Evolutionary conservation across 2,888 invertebrate genomes (phyloP).

Genomic region (Colletes collaris): DNA sequence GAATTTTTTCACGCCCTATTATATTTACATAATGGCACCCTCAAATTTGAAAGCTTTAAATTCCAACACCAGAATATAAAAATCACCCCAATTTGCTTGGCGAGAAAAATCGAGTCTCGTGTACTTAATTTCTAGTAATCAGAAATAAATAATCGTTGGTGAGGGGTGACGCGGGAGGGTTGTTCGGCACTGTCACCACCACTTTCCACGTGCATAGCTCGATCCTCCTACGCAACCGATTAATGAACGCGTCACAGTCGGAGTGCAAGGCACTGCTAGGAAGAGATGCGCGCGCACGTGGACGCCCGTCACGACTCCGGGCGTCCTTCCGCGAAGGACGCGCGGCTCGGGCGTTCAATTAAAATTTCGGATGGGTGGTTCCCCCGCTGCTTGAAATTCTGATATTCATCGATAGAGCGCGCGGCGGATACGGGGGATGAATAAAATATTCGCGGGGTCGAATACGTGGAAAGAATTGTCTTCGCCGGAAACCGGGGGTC

Average conservation of each 20-base stretch:
- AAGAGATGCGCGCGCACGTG: slow-evolving; percentile 26
- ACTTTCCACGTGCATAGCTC: slow-evolving; percentile 45
- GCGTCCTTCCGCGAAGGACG: not conserved
- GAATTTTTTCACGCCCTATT: too few species aligned
- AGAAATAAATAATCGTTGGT: too few species aligned
- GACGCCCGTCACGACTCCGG: not conserved
- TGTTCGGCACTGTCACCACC: not conserved
- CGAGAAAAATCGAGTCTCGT: too few species aligned
- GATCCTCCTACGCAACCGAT: slow-evolving; percentile 65
- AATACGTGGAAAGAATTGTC: slow-evolving; percentile 41
- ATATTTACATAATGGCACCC: too few species aligned
- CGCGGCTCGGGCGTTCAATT: slow-evolving; percentile 7
- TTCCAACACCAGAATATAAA: too few species aligned
- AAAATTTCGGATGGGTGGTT: slow-evolving; percentile 18
- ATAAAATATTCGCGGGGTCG: slow-evolving; percentile 29
- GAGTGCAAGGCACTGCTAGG: slow-evolving; percentile 51
- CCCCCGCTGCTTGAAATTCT: slow-evolving; percentile 3
- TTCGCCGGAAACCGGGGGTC: slow-evolving; percentile 12
- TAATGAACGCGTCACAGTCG: slow-evolving; percentile 64
- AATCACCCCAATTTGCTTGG: too few species aligned
- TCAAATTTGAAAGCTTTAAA: too few species aligned
- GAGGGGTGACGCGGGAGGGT: too few species aligned
- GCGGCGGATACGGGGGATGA: slow-evolving; percentile 16
- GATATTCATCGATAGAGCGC: slow-evolving; percentile 9
- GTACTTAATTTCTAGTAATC: too few species aligned